These are phyloP conservation scores for Pelobates fuscus DNA, from an alignment of 2,113 vertebrate genomes.

Conservation along the genomic window DNA sequence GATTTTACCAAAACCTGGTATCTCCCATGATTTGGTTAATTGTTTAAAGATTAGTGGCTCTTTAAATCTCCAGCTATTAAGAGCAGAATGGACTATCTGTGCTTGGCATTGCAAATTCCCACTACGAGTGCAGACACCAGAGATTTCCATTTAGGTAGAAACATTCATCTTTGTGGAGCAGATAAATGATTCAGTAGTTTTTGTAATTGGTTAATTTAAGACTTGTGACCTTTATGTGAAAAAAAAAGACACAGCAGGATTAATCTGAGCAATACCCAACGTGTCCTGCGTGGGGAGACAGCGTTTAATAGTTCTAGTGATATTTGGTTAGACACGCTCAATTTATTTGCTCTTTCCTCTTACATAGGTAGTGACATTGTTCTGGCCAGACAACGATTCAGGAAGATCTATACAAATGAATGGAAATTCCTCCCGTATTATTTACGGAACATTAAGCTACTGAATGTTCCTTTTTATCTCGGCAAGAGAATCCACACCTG, in stretches of 20 bases:
- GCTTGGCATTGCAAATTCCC: too few species aligned
- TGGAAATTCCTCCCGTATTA: constrained; percentile 23
- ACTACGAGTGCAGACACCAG: too few species aligned
- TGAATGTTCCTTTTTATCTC: constrained; percentile 4
- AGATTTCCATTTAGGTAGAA: too few species aligned
- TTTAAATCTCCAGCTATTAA: too few species aligned
- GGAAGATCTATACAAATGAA: not conserved
- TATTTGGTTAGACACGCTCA: constrained; percentile 17
- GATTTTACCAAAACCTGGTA: too few species aligned
- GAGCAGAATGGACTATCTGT: too few species aligned
- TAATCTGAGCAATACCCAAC: not conserved
- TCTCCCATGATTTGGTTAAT: too few species aligned
- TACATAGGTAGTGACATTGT: not conserved
- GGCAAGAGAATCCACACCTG: not conserved
- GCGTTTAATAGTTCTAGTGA: not conserved
- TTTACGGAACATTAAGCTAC: not conserved
- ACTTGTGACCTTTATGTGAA: constrained; percentile 2
- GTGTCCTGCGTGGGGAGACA: not conserved
- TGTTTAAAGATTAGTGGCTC: too few species aligned
- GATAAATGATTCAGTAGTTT: not conserved
- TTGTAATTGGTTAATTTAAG: not conserved
- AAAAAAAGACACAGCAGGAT: not conserved
- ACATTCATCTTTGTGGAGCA: not conserved
- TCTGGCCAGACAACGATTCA: not conserved
- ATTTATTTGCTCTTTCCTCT: constrained; percentile 1